Percentiles rank a stretch among this genome's conserved stretches.
phyloP scores from a whole-genome alignment of 2,797 vertebrate species.

The Sphenopsis melanotis region DNA sequence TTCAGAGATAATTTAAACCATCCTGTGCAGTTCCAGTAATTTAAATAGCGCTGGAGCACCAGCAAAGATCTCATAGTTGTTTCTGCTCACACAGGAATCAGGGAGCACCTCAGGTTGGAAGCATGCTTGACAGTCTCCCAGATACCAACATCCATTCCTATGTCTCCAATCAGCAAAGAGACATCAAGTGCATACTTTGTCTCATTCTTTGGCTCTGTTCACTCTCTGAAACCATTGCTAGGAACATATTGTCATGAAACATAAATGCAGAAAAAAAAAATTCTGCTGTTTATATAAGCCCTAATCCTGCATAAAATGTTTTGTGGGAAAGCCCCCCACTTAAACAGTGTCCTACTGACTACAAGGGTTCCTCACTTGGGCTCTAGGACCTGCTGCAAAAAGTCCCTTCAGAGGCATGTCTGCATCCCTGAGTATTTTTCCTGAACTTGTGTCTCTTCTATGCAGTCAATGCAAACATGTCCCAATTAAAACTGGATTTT shows the following conservation, averaged over 20 bases:
- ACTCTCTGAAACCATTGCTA: not conserved
- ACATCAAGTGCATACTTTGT: not conserved
- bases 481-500: not conserved
- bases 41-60: not conserved
- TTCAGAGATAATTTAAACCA: conserved; percentile 57
- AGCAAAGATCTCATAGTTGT: not conserved
- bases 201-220: not conserved
- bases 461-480: not conserved
- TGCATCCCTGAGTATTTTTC: not conserved
- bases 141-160: not conserved
- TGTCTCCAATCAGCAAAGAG: not conserved
- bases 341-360: not conserved
- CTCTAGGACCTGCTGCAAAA: not conserved
- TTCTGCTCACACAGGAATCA: not conserved
- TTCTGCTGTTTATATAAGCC: not conserved
- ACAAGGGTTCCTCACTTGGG: not conserved
- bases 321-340: not conserved
- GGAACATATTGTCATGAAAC: not conserved
- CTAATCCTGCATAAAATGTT: not conserved
- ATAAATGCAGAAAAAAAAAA: not conserved
- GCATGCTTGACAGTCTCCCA: not conserved
- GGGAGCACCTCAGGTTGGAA: not conserved
- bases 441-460: not conserved
- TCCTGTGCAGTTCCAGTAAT: not conserved
- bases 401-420: not conserved